A percentile compares a stretch with the other conserved stretches of the same genome.
Evolutionary conservation across 2,797 vertebrate species (phyloP).

Genomic region (Poecilia wingei): DNA sequence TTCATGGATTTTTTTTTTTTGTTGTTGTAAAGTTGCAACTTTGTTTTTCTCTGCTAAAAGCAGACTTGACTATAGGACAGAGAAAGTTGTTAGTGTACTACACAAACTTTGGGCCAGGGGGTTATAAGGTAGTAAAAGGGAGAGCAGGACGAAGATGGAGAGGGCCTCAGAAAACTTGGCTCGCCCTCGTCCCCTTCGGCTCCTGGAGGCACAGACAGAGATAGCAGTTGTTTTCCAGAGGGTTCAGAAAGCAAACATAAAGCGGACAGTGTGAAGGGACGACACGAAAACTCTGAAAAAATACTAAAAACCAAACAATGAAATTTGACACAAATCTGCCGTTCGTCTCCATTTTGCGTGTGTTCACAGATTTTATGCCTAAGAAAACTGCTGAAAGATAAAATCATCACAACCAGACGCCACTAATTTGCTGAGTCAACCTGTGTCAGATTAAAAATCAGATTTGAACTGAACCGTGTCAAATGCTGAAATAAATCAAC

Average conservation of each 20-base stretch:
- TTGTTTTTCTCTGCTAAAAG: not conserved
- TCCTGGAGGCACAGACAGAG: not conserved
- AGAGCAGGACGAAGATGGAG: not conserved
- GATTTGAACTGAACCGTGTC: conserved; percentile 32
- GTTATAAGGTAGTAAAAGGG: not conserved
- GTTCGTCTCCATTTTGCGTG: not conserved
- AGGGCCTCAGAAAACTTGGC: not conserved
- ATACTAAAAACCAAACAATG: not conserved
- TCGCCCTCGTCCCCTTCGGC: not conserved
- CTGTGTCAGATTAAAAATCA: conserved; percentile 32
- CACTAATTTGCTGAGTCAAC: conserved; percentile 29
- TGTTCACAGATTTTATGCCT: not conserved
- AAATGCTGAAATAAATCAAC: conserved; percentile 42
- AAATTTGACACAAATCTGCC: not conserved
- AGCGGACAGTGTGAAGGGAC: no score
- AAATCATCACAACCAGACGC: conserved; percentile 11
- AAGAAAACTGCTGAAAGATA: not conserved
- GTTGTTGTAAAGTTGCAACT: not conserved
- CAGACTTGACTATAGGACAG: not conserved
- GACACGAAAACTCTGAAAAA: not conserved
- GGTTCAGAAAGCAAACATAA: not conserved
- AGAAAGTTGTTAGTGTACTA: not conserved
- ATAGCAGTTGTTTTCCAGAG: not conserved
- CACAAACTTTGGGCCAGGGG: not conserved
- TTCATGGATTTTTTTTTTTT: not conserved